These are phyloP conservation scores for Labeo rohita DNA, from an alignment of 2,113 vertebrate species.

Conservation along the genomic window DNA sequence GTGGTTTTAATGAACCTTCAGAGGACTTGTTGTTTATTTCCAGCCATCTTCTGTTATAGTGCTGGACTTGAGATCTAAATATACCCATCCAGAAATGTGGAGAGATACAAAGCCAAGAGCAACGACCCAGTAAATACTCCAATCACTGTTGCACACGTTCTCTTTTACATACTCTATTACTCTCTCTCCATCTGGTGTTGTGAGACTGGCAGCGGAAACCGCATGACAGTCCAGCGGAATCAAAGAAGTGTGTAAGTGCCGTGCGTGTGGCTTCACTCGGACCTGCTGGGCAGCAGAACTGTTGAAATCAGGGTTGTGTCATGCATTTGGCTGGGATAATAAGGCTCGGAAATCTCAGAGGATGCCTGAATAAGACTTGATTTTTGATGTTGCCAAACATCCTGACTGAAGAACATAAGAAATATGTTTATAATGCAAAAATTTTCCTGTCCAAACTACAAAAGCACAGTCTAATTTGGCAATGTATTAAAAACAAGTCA, in stretches of 20 bases:
- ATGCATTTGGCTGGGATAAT: conserved; percentile 29
- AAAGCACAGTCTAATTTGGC: conserved; percentile 5
- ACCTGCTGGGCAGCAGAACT: conserved; percentile 5
- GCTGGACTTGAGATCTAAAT: conserved; percentile 34
- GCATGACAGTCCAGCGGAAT: conserved; percentile 5
- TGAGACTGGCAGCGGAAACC: conserved; percentile 10
- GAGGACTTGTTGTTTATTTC: conserved; percentile 21
- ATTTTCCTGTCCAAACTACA: neutral
- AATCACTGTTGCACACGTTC: conserved; percentile 41
- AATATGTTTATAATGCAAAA: neutral
- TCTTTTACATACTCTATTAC: neutral
- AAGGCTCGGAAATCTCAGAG: neutral
- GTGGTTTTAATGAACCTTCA: conserved; percentile 15
- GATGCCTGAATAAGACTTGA: conserved; percentile 22
- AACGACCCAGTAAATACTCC: conserved; percentile 46
- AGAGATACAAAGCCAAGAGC: conserved; percentile 45
- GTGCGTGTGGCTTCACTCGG: neutral
- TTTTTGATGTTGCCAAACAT: conserved; percentile 15
- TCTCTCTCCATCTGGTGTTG: conserved; percentile 17
- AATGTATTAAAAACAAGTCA: neutral
- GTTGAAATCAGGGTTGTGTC: conserved; percentile 30
- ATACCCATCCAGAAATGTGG: conserved; percentile 38
- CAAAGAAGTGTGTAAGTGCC: conserved; percentile 8
- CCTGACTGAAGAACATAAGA: neutral
- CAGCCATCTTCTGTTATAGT: conserved; percentile 11